These are phyloP conservation scores for Crocidura indochinensis DNA, from an alignment of 2,797 vertebrate species.

Conservation along the genomic window DNA sequence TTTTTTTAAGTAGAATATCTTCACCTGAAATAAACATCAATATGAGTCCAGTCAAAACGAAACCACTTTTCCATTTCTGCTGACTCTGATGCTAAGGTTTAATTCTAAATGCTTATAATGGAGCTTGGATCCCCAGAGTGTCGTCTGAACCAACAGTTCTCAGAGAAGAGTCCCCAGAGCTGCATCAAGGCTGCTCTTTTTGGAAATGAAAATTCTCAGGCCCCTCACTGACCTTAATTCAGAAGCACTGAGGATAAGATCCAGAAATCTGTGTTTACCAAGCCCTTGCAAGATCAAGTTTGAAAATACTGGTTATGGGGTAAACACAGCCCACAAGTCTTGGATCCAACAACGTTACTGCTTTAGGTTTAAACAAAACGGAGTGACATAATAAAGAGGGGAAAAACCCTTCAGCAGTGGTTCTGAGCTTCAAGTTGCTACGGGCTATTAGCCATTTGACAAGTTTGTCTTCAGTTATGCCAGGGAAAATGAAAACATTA, in stretches of 20 bases:
- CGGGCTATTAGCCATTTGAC: neutral
- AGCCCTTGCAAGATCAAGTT: neutral
- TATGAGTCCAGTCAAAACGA: neutral
- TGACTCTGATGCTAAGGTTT: neutral
- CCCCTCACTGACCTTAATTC: neutral
- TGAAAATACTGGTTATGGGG: neutral
- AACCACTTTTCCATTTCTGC: neutral
- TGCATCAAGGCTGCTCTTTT: neutral
- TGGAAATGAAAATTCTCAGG: neutral
- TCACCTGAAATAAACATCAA: neutral
- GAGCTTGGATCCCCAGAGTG: neutral
- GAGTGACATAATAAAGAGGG: neutral
- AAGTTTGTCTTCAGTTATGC: neutral
- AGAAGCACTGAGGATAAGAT: neutral
- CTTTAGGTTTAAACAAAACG: neutral
- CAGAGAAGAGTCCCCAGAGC: neutral
- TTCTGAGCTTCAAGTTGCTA: neutral
- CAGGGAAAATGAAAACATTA: constrained; percentile 14
- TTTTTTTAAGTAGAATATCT: constrained; percentile 67
- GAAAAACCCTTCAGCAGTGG: neutral
- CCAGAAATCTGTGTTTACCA: neutral
- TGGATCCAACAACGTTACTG: neutral
- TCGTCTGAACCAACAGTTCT: neutral
- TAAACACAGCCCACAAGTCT: neutral
- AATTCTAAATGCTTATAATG: constrained; percentile 17